phyloP scores from a whole-genome alignment of 2,888 invertebrate genomes.

The Ethmia dodecea region DNA sequence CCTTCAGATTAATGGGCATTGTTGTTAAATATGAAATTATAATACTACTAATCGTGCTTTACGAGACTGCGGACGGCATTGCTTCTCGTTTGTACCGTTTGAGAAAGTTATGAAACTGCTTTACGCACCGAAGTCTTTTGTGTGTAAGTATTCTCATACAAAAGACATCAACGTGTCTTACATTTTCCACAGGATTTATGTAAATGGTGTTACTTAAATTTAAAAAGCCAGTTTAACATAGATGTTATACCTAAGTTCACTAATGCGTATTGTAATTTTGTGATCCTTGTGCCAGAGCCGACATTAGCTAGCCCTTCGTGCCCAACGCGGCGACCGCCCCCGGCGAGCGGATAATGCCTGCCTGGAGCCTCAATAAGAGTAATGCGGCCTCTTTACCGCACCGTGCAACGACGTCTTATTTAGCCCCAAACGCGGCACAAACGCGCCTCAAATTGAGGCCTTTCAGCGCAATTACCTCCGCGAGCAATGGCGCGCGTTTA shows the following conservation, averaged over 20 bases:
- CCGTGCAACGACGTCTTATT: constrained; percentile 70
- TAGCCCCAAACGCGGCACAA: constrained; percentile 61
- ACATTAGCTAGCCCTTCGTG: constrained; percentile 27
- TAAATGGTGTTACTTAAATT: background rate
- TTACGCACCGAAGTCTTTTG: background rate
- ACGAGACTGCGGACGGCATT: constrained; percentile 22
- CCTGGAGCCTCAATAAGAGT: constrained; percentile 66
- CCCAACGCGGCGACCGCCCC: constrained; percentile 41
- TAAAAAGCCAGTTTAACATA: too few relatives aligned
- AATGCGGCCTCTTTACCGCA: constrained; percentile 68
- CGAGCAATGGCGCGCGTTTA: constrained; percentile 48
- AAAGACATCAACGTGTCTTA: constrained; percentile 10
- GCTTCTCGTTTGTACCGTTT: background rate
- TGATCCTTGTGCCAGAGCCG: constrained; percentile 18
- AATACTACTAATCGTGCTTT: constrained; percentile 48
- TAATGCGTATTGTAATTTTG: constrained; percentile 12
- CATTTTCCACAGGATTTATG: too few relatives aligned
- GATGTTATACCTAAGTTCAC: background rate
- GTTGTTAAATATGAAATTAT: constrained; percentile 65
- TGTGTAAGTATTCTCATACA: background rate
- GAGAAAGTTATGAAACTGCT: background rate
- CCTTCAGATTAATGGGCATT: constrained; percentile 54
- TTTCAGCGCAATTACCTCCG: constrained; percentile 66
- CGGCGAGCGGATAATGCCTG: constrained; percentile 58
- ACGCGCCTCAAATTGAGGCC: constrained; percentile 65